These are phyloP conservation scores for Hydroisotoma schaefferi DNA, from an alignment of 2,888 invertebrate species.

Conservation along the genomic window DNA sequence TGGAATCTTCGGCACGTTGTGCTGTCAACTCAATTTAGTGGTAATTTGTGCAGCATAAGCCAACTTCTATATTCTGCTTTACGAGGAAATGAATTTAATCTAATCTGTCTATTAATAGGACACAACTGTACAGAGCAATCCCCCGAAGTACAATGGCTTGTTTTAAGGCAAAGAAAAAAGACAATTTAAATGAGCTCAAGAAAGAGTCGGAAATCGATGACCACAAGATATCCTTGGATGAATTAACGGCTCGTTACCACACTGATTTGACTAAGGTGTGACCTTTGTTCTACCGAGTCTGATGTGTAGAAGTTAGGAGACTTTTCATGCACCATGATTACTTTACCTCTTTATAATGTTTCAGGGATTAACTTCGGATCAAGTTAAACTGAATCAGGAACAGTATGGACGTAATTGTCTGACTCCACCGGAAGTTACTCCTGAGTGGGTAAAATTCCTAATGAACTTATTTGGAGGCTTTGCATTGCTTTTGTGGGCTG, in stretches of 20 bases:
- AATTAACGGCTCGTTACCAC: conserved; percentile 91
- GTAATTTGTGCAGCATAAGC: too few relatives aligned
- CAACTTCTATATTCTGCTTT: neutral
- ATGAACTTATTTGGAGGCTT: conserved; percentile 72
- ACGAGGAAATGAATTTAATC: too few relatives aligned
- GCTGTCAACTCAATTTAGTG: too few relatives aligned
- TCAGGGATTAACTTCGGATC: conserved; percentile 51
- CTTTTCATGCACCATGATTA: neutral
- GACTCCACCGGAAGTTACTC: conserved; percentile 68
- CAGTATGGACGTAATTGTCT: conserved; percentile 68
- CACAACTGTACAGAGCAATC: too few relatives aligned
- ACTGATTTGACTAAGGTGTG: conserved; percentile 95
- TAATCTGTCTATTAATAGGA: too few relatives aligned
- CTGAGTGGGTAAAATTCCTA: conserved; percentile 67
- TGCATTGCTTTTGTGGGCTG: conserved; percentile 73
- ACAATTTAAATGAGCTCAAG: conserved; percentile 96
- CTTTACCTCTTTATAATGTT: neutral
- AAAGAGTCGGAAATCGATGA: conserved; percentile 99
- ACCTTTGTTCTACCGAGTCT: too few relatives aligned
- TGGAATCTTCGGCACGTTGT: too few relatives aligned
- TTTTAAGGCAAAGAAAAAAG: conserved; percentile 34
- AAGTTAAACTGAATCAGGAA: conserved; percentile 54
- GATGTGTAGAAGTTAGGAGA: neutral
- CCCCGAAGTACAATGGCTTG: neutral
- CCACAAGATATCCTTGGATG: conserved; percentile 95